Base-by-base conservation (phyloP, 2,113 vertebrate genomes). In the Cavia aperea region DNA sequence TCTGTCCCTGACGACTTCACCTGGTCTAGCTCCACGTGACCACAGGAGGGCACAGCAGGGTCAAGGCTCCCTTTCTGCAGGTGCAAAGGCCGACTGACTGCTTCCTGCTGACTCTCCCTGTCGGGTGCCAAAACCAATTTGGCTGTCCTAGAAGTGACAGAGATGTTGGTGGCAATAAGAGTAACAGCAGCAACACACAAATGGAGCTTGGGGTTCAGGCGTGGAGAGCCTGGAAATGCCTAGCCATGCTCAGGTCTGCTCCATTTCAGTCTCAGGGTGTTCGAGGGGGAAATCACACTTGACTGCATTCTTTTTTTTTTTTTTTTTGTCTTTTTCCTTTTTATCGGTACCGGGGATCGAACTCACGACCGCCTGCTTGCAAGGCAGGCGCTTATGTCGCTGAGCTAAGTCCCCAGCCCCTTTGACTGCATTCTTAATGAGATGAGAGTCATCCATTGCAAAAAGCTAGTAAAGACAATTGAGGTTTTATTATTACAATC, bases 231-330 rank as follows among this genome's bases (percentile, higher is more conserved):
- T 31, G 72, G 36, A 39, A 31, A 75, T 15, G 12, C 16, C 51
- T 46, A 12, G 2, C 2, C 1, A 39, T 43, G 9, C 5, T 43
- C 10, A 33, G 75, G 24, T 83, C 46, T 73, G 78, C 49, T 33
- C 23, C 72, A 36, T 39, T 29, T 70, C 3, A n/a, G 79, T 26
- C 31, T 63, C 3, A n/a, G 21, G 43, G 2, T 63, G 18, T 2
- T 26, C 5, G 21, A 6, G 58, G 58, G 58, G 58, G 58, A 21
- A 0, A 15, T 4, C 2, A 14, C 2, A 18, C 4, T 19, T 39
- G 7, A 29, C 1, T 2, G 7, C 3, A 7, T 8, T 36, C 16
- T n/a, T 11, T 39, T 39, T 39, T 39, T 39, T 39, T 39, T 39
- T 39, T 39, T 39, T 39, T 39, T 39, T 39, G 39, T 39, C 39